Conservation (phyloP, 2,113 vertebrate species). For the Columba janthina region DNA sequence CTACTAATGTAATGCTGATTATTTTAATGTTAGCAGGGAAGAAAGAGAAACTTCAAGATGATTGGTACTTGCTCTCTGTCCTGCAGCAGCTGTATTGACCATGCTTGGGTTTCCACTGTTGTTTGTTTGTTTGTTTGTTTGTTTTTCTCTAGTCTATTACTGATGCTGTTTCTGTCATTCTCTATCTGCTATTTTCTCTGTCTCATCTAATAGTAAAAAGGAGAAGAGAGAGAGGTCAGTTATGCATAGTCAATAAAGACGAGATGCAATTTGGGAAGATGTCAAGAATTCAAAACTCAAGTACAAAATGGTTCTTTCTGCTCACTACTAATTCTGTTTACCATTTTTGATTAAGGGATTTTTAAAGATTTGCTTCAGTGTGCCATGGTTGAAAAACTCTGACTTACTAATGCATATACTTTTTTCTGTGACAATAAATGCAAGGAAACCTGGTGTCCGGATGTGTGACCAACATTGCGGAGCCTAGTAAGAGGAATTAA, state of each 20-base stretch:
- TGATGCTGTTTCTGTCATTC: background rate
- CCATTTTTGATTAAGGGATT: background rate
- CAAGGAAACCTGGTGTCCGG: background rate
- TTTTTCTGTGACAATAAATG: background rate
- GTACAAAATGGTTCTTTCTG: background rate
- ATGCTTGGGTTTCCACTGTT: background rate
- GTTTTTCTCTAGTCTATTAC: background rate
- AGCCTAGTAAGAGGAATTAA: background rate
- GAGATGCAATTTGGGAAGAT: background rate
- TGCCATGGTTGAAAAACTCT: background rate
- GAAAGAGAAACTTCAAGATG: background rate
- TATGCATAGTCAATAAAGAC: background rate
- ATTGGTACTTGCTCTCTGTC: background rate
- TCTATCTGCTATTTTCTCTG: background rate
- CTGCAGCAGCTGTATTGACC: background rate
- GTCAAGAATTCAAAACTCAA: background rate
- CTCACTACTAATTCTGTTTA: background rate
- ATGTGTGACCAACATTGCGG: accelerated
- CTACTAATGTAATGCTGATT: background rate
- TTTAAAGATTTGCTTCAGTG: background rate
- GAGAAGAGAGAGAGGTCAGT: background rate
- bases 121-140: background rate
- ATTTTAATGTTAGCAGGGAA: background rate
- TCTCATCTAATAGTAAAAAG: background rate
- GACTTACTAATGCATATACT: accelerated